phyloP scores from a whole-genome alignment of 2,888 invertebrate species.

The Drosophila paracracens region DNA sequence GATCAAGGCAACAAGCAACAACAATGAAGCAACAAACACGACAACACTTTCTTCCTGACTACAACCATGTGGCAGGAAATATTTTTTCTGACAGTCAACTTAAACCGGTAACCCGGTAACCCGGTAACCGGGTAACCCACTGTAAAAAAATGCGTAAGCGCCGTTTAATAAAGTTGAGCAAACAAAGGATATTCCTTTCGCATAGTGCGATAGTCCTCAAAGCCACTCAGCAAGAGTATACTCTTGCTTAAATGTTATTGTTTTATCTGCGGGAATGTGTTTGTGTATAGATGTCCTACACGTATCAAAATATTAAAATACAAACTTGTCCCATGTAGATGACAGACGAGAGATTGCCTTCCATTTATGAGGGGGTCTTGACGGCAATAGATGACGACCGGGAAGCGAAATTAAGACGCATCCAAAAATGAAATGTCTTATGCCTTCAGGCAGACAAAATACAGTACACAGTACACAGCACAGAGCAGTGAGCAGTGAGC shows the following conservation, averaged over 20 bases:
- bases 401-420: constrained; percentile 11
- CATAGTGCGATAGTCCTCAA: not conserved
- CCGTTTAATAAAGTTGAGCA: not conserved
- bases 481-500: not conserved
- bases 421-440: constrained; percentile 13
- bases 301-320: constrained; percentile 9
- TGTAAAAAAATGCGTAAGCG: too few species aligned
- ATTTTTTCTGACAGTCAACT: not conserved
- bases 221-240: not conserved
- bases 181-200: not conserved
- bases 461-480: not conserved
- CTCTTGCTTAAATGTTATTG: not conserved
- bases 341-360: not conserved
- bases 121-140: not conserved
- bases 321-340: constrained; percentile 4
- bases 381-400: constrained; percentile 1
- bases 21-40: not conserved
- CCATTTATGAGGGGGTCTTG: constrained; percentile 1
- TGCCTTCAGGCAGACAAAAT: constrained; percentile 6
- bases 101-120: not conserved
- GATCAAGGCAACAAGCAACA: not conserved
- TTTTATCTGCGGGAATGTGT: not conserved
- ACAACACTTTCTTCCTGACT: not conserved
- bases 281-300: not conserved
- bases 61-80: constrained; percentile 1